Percentiles rank a stretch among this genome's conserved stretches.
Conservation (phyloP, 2,113 vertebrate species). For the Gadus chalcogrammus region DNA sequence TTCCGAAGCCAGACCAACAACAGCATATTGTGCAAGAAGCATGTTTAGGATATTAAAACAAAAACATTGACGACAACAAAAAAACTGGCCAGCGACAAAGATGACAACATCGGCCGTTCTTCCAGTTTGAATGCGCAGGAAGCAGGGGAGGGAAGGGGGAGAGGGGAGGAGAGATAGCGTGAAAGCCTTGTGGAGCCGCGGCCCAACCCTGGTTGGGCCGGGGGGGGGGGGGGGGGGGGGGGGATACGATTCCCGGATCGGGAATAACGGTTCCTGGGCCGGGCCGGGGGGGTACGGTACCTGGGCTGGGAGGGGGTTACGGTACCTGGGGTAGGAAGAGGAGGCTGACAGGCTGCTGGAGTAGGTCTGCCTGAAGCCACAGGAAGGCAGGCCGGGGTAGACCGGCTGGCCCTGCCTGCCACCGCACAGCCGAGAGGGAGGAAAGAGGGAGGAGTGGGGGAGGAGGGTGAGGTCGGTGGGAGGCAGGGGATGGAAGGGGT, state of each 20-base stretch:
- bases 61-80: background rate
- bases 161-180: background rate
- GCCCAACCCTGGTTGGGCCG: too few species aligned
- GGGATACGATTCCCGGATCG: slow-evolving; percentile 80
- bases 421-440: slow-evolving; percentile 39
- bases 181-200: too few species aligned
- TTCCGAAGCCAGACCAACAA: background rate
- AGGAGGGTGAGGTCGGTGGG: slow-evolving; percentile 65
- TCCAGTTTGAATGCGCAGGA: background rate
- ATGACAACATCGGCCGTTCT: background rate
- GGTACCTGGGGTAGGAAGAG: slow-evolving; percentile 95
- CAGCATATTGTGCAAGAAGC: background rate
- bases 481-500: slow-evolving; percentile 1
- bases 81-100: background rate
- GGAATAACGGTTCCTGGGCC: background rate
- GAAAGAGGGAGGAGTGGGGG: slow-evolving; percentile 57
- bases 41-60: background rate
- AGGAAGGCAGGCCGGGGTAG: slow-evolving; percentile 90
- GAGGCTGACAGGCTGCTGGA: slow-evolving; percentile 85
- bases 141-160: background rate
- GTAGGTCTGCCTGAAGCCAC: slow-evolving; percentile 96
- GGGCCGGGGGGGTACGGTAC: background rate
- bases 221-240: slow-evolving; percentile 2
- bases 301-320: slow-evolving; percentile 61
- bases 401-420: slow-evolving; percentile 97